Base-by-base conservation (phyloP, 1,140 invertebrate species). In the Drosophila pandora region DNA sequence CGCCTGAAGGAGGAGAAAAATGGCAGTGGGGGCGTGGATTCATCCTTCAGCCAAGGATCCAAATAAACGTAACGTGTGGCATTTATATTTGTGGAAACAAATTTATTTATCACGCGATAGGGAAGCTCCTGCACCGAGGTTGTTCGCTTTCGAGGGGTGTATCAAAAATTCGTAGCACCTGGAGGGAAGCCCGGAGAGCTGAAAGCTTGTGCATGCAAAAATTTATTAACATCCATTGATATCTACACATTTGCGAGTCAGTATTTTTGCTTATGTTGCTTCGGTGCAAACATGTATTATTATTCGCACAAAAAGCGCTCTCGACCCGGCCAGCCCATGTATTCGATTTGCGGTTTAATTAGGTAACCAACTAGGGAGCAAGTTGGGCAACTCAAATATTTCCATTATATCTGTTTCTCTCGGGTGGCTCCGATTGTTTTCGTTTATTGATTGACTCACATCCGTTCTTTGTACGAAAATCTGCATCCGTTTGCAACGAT, bases 21-120 rank as follows among this genome's bases (percentile, higher is more conserved):
- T 28, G 25, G 25, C 5, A 6, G 25, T 28, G 6, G 6, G 30
- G 34, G 8, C 32, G 49, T 34, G 45, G 39, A 39, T 45, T 37
- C 48, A 41, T 32, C 49, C 49, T 61, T 61, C 56, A 48, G 39
- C 41, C 34, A 48, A 23, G 4, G 32, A 23, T 45, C 23, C 71
- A 76, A 85, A 82, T 68, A 85, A 87, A 82, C 82, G 79, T 87
- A 87, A 88, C 78, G 78, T 87, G 81, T 85, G 76, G 80, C 72
- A 71, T 81, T 85, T 87, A 81, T 87, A 81, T 81, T 81, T 85
- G 76, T 79, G 81, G 81, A 73, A 74, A 70, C 72, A 73, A 84
- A 84, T 84, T 84, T 84, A 84, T 84, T 85, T 84, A 63, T 64
- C 63, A 62, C 71, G 76, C 65, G 34, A 57, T 37, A 1, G 53